These are phyloP conservation scores for Melanophora roralis DNA, from an alignment of 2,888 invertebrate genomes.

Conservation along the genomic window DNA sequence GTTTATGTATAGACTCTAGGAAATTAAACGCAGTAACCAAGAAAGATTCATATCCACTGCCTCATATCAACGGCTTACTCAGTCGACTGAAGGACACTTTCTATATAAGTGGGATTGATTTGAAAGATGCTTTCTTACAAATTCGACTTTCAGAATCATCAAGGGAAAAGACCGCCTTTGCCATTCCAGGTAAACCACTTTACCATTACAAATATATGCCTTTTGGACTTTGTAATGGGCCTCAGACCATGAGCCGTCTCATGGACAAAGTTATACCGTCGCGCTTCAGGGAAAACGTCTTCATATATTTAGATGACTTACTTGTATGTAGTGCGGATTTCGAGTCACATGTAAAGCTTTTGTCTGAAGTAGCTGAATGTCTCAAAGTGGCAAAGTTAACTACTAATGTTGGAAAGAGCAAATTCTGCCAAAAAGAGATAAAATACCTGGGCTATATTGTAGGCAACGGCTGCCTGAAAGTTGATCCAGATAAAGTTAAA, in stretches of 20 bases:
- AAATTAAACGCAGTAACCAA: too few species aligned
- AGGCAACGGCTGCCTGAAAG: not conserved
- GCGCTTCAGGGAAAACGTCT: not conserved
- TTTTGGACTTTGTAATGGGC: too few species aligned
- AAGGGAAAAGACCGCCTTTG: too few species aligned
- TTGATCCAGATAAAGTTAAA: too few species aligned
- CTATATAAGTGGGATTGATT: not conserved
- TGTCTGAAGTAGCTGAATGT: too few species aligned
- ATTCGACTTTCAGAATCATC: constrained; percentile 4
- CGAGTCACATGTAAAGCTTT: not conserved
- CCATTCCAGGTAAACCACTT: constrained; percentile 63
- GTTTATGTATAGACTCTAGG: too few species aligned
- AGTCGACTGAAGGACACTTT: constrained; percentile 5
- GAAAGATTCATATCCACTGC: too few species aligned
- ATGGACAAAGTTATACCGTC: too few species aligned
- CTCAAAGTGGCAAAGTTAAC: not conserved
- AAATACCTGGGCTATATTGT: too few species aligned
- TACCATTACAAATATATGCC: constrained; percentile 5
- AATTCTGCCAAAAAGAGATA: too few species aligned
- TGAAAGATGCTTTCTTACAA: not conserved
- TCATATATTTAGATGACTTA: constrained; percentile 5
- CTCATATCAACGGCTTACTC: too few species aligned
- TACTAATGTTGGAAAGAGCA: too few species aligned
- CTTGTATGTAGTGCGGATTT: not conserved
- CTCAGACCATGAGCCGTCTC: not conserved